Base-by-base conservation (phyloP, 2,888 invertebrate species). In the Tipula helvola region DNA sequence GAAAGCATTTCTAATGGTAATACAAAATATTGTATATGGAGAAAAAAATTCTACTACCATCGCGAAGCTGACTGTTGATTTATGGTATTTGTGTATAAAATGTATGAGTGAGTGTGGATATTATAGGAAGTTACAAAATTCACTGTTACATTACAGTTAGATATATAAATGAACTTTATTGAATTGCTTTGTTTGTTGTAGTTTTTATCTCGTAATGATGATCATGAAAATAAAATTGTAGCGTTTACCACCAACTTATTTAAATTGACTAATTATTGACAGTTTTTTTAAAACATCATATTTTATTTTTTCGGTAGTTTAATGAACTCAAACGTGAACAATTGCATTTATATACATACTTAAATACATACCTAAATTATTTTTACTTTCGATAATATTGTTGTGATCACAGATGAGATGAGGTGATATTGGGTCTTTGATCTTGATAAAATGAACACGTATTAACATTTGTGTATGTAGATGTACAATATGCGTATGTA, bases 61-160 rank as follows among this genome's bases (percentile, higher is more conserved):
- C 39, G 39, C 28, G 28, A 28, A 28, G 28, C 28, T 10, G 71
- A 16, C 3, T 16, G 71, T 85, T 16, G 39, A 85, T 28, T 85
- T 85, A 84, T 41, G 84, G 84, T 71, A 71, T 71, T 71, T 71
- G 71, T 39, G 39, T 84, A 16, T 10, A 8, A 39, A 7, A 7
- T 83, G 83, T 39, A 16, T n/a, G n/a, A 84, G n/a, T 36, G 39
- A 39, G 39, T 84, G 2, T 5, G 5, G 2, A 10, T 84, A 28
- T 1, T 84, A 39, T 84, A 84, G 84, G 41, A 85, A 85, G 42
- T 85, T 85, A 85, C 85, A 85, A 85, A 85, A 85, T 42, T 85
- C 85, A 85, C 85, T 16, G 85, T 85, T 85, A 85, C 12, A 41
- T 85, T 85, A 85, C 85, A 85, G 85, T 85, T 85, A 85, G 84